These are phyloP conservation scores for Teleogryllus oceanicus DNA, from an alignment of 2,888 invertebrate genomes.

Conservation along the genomic window DNA sequence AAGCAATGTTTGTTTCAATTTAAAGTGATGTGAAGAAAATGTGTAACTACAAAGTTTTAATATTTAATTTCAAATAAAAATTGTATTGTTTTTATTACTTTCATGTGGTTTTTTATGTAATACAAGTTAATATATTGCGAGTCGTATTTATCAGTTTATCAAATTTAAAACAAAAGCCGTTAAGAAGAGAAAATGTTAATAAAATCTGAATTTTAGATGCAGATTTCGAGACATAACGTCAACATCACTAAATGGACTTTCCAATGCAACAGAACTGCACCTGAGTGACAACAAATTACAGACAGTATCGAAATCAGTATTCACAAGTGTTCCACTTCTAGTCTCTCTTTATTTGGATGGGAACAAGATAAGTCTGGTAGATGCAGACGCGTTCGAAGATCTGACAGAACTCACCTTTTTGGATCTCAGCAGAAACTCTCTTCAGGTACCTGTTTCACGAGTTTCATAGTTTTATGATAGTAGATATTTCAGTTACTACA, in stretches of 20 bases:
- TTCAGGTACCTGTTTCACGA: neutral
- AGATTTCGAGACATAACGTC: neutral
- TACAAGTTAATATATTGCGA: no score
- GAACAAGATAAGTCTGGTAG: neutral
- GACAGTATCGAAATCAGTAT: neutral
- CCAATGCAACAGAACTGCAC: neutral
- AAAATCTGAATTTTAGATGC: neutral
- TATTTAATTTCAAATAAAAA: no score
- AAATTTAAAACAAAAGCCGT: no score
- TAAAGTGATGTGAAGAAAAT: no score
- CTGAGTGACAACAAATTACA: constrained; percentile 5
- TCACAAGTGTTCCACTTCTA: neutral
- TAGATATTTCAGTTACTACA: no score
- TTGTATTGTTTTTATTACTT: no score
- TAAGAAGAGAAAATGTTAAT: neutral
- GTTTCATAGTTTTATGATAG: no score
- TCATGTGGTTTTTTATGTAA: no score
- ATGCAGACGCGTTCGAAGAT: neutral
- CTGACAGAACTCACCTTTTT: neutral
- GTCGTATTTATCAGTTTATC: no score
- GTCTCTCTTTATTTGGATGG: neutral
- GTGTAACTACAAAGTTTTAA: no score
- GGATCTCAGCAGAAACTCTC: neutral
- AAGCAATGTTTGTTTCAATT: neutral
- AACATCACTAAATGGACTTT: neutral